These are phyloP conservation scores for Cyphomyrus plagiostoma DNA, from an alignment of 2,113 vertebrate species.

Conservation along the genomic window DNA sequence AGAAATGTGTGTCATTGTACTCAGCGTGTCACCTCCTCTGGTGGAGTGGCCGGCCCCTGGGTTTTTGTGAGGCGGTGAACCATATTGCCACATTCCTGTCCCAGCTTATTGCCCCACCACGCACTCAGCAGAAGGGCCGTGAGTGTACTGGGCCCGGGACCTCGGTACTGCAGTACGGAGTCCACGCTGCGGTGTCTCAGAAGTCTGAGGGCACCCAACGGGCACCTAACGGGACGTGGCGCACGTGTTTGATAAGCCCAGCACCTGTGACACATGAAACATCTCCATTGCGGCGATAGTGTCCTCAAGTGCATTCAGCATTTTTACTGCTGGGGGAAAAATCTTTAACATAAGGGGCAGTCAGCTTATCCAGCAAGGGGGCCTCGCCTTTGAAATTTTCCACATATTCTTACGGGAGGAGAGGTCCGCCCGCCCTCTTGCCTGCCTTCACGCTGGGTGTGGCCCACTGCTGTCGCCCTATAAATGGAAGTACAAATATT, in stretches of 20 bases:
- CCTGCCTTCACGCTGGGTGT: background rate
- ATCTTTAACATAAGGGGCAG: background rate
- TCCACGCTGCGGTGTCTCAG: background rate
- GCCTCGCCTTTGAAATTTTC: background rate
- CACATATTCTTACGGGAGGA: background rate
- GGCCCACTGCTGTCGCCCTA: background rate
- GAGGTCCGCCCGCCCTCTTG: background rate
- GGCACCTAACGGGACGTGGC: background rate
- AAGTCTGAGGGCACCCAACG: background rate
- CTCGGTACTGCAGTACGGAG: background rate
- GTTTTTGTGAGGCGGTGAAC: constrained; percentile 23
- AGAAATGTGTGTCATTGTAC: background rate
- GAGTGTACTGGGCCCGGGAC: background rate
- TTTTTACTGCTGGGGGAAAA: background rate
- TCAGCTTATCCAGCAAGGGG: background rate
- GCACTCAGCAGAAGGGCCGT: background rate
- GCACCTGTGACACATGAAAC: background rate
- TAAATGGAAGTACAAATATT: background rate
- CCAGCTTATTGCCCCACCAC: background rate
- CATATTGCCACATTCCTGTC: background rate
- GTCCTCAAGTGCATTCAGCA: background rate
- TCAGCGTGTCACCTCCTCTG: background rate
- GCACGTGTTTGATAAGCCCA: background rate
- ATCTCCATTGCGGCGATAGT: background rate
- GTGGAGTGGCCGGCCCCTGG: background rate